phyloP scores from a whole-genome alignment of 2,888 invertebrate genomes.

The Leptinotarsa peninsularis region DNA sequence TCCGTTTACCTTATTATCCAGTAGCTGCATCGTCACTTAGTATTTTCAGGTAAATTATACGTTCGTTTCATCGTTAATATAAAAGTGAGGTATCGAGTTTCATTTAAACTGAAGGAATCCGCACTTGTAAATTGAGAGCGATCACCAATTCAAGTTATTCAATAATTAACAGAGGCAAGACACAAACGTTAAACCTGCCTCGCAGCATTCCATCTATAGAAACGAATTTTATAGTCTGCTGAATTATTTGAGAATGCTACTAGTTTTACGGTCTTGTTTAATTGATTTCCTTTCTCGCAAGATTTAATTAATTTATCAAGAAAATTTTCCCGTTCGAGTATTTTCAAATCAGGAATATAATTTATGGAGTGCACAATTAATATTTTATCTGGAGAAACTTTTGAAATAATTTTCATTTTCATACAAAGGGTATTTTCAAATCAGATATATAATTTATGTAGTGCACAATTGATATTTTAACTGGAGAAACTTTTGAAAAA shows the following conservation, averaged over 20 bases:
- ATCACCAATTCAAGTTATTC: conserved; percentile 16
- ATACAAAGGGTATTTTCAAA: neutral
- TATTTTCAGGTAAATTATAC: conserved; percentile 6
- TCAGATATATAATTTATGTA: neutral
- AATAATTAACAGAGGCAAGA: conserved; percentile 16
- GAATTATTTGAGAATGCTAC: conserved; percentile 22
- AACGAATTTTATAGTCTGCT: conserved; percentile 24
- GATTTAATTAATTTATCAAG: neutral
- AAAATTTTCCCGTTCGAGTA: neutral
- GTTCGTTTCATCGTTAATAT: conserved; percentile 8
- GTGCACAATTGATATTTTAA: too few species aligned
- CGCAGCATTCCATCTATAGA: conserved; percentile 20
- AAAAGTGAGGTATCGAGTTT: conserved; percentile 15
- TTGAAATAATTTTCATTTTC: neutral
- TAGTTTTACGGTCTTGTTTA: conserved; percentile 18
- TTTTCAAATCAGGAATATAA: neutral
- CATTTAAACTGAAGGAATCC: conserved; percentile 14
- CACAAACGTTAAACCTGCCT: conserved; percentile 17
- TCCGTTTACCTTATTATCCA: neutral
- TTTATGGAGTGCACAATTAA: neutral
- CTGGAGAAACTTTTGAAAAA: too few species aligned
- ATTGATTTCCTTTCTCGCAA: conserved; percentile 17
- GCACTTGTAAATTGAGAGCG: conserved; percentile 21
- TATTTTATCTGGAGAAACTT: too few species aligned
- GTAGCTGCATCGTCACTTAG: neutral